Evolutionary conservation across 1,140 invertebrate genomes (phyloP), one percentile per base, ranked within the genome.

Genomic region (Ephestia elutella): DNA sequence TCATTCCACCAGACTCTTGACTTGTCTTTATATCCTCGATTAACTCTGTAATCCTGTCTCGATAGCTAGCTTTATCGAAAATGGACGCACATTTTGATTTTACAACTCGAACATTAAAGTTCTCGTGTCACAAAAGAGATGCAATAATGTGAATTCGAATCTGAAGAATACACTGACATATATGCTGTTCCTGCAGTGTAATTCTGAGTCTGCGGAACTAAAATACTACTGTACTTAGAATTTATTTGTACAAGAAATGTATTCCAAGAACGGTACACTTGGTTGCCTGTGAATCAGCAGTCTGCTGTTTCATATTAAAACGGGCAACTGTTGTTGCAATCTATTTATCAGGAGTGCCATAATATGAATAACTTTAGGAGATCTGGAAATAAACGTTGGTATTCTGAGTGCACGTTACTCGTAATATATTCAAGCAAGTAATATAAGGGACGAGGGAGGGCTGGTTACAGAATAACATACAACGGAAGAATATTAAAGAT

Each of bases 231-330:
- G n/a, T 44, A 10, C 5, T 44, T 44, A 44, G n/a, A 44, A 44
- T 15, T 15, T 44, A 3, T 44, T 17, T n/a, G 38, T 44, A 44
- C 13, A 15, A 44, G 13, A 35, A 44, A 44, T 44, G 38, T 44
- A 44, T 44, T 44, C 38, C 38, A 15, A 44, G 38, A 44, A 44
- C 38, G 38, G n/a, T 44, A 44, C 7, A 44, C n/a, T 44, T 44
- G 15, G 4, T 13, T 35, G 38, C 30, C 30, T 44, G n/a, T 44
- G 38, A 44, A 17, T 44, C 38, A 44, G 38, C 38, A n/a, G 38
- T 44, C 13, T 44, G 5, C 38, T 44, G n/a, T 44, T 44, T 44
- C 38, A 15, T 17, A 44, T 15, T 44, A 15, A 44, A 44, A 44
- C 38, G n/a, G 38, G 10, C 15, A 44, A 44, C 13, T 44, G 38